Conservation (phyloP, 1,140 invertebrate genomes). For the Mizuhopecten yessoensis region DNA sequence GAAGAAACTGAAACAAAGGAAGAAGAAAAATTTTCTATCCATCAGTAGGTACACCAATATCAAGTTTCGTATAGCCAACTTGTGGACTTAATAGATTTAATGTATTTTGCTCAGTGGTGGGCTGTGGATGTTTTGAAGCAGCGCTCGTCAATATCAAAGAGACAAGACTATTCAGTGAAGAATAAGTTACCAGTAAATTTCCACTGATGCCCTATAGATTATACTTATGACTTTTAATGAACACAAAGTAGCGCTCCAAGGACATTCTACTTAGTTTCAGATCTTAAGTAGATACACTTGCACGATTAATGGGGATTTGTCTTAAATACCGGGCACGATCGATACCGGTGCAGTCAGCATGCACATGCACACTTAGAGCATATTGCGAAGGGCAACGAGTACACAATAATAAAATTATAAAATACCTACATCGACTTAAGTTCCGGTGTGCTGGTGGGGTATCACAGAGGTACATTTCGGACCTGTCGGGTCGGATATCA, state of each 20-base stretch:
- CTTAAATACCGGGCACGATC: background rate
- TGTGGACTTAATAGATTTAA: too few species aligned
- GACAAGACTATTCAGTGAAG: background rate
- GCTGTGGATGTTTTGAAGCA: too few species aligned
- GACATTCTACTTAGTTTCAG: background rate
- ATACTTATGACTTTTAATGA: background rate
- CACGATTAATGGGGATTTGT: background rate
- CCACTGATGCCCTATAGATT: background rate
- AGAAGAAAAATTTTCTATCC: too few species aligned
- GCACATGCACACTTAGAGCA: constrained; percentile 5
- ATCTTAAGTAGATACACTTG: background rate
- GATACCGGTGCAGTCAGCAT: background rate
- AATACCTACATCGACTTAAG: too few species aligned
- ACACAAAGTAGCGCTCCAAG: background rate
- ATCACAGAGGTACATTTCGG: too few species aligned
- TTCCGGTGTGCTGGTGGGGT: too few species aligned
- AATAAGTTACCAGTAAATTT: background rate
- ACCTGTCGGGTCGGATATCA: too few species aligned
- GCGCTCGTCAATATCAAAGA: background rate
- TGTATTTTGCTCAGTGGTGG: too few species aligned
- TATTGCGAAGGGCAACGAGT: background rate
- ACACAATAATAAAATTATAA: background rate
- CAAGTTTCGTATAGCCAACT: too few species aligned
- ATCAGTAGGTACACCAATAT: too few species aligned
- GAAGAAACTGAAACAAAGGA: background rate